phyloP scores from a whole-genome alignment of 2,113 vertebrate species.

The Sula dactylatra region DNA sequence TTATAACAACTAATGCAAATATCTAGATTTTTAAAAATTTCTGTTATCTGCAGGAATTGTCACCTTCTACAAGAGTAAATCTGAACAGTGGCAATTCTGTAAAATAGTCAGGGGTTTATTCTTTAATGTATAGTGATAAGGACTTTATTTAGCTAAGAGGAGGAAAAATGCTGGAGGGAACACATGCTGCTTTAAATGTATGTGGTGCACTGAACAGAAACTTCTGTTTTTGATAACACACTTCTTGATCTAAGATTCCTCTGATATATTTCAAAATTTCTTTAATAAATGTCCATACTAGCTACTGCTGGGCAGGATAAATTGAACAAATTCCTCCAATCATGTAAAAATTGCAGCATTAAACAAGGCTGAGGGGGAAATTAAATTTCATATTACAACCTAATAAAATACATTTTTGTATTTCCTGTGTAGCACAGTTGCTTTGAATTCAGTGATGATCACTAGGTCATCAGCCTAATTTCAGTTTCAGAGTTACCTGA shows the following conservation, averaged over 20 bases:
- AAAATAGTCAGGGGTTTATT: neutral
- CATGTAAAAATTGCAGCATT: neutral
- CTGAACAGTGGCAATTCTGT: neutral
- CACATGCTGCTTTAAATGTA: neutral
- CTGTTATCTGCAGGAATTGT: neutral
- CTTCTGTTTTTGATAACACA: neutral
- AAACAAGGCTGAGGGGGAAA: neutral
- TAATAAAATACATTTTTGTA: neutral
- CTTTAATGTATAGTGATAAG: neutral
- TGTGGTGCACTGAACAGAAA: neutral
- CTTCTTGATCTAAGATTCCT: neutral
- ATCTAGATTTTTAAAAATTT: neutral
- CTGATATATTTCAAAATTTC: neutral
- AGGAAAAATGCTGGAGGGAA: neutral
- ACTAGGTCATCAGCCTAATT: neutral
- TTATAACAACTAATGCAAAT: neutral
- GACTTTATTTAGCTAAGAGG: neutral
- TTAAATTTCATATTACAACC: neutral
- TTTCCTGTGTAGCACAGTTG: neutral
- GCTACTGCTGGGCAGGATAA: neutral
- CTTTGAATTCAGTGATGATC: neutral
- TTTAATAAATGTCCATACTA: neutral
- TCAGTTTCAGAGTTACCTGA: neutral
- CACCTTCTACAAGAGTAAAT: neutral
- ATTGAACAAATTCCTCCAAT: neutral